phyloP scores from a whole-genome alignment of 2,888 invertebrate genomes.

The Sminthurinus aureus region DNA sequence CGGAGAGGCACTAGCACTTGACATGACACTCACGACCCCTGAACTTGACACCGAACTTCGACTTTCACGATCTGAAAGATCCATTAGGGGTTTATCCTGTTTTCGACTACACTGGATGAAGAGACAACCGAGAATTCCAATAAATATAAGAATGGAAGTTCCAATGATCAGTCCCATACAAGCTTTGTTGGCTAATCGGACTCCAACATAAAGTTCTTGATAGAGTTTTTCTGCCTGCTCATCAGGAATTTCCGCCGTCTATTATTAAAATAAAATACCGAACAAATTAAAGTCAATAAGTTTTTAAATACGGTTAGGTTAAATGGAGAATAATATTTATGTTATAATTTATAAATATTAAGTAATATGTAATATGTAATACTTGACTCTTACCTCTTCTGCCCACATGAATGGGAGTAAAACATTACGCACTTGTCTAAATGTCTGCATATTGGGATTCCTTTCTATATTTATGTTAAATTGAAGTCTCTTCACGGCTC shows the following conservation, averaged over 20 bases:
- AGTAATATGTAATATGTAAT: background rate
- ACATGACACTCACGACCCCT: conserved; percentile 4
- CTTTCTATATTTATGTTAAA: conserved; percentile 81
- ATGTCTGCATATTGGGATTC: conserved; percentile 75
- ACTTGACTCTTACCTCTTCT: conserved; percentile 72
- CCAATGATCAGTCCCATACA: conserved; percentile 52
- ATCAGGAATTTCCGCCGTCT: conserved; percentile 54
- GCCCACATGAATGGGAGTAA: conserved; percentile 89
- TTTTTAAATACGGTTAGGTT: too few relatives aligned
- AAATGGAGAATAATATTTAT: too few relatives aligned
- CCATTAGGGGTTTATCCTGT: background rate
- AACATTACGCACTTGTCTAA: conserved; percentile 79
- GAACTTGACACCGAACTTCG: background rate
- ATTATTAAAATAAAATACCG: background rate
- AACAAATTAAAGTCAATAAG: background rate
- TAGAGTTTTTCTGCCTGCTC: conserved; percentile 47
- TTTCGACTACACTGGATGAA: conserved; percentile 2
- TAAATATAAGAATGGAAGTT: conserved; percentile 47
- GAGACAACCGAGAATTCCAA: conserved; percentile 50
- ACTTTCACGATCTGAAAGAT: conserved; percentile 10
- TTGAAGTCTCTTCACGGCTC: conserved; percentile 70
- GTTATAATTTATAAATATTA: too few relatives aligned
- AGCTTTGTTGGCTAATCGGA: conserved; percentile 52
- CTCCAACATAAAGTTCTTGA: conserved; percentile 50
- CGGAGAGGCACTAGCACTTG: background rate